Conservation (phyloP, 2,797 vertebrate genomes). For the Ctenopoma kingsleyae region DNA sequence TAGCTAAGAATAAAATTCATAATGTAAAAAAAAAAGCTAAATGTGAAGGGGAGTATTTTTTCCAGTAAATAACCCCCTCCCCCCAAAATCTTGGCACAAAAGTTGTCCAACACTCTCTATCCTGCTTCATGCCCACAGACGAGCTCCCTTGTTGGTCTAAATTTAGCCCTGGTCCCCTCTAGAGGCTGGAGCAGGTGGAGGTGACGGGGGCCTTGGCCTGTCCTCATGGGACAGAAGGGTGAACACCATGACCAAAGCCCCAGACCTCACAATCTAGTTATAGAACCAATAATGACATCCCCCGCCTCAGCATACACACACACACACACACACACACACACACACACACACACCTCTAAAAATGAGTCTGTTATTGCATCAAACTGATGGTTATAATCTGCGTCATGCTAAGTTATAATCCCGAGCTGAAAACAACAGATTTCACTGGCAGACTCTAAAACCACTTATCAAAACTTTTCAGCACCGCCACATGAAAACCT, state of each 20-base stretch:
- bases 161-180: conserved; percentile 72
- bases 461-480: conserved; percentile 73
- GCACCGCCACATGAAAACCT: conserved; percentile 72
- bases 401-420: conserved; percentile 53
- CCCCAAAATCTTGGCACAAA: conserved; percentile 49
- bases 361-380: conserved; percentile 40
- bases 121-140: conserved; percentile 40
- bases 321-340: conserved; percentile 20
- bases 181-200: conserved; percentile 80
- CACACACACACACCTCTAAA: conserved; percentile 43
- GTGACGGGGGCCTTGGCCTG: conserved; percentile 79
- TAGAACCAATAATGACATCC: conserved; percentile 65
- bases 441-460: conserved; percentile 68
- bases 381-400: conserved; percentile 54
- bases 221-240: conserved; percentile 77
- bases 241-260: conserved; percentile 78
- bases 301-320: conserved; percentile 34
- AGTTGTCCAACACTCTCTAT: conserved; percentile 61
- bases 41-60: conserved; percentile 15
- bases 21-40: not conserved
- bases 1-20: not conserved
- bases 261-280: conserved; percentile 62
- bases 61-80: conserved; percentile 38
- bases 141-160: conserved; percentile 68
- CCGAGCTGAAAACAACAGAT: conserved; percentile 66